Conservation (phyloP, 2,797 vertebrate species). For the Macropodus opercularis region DNA sequence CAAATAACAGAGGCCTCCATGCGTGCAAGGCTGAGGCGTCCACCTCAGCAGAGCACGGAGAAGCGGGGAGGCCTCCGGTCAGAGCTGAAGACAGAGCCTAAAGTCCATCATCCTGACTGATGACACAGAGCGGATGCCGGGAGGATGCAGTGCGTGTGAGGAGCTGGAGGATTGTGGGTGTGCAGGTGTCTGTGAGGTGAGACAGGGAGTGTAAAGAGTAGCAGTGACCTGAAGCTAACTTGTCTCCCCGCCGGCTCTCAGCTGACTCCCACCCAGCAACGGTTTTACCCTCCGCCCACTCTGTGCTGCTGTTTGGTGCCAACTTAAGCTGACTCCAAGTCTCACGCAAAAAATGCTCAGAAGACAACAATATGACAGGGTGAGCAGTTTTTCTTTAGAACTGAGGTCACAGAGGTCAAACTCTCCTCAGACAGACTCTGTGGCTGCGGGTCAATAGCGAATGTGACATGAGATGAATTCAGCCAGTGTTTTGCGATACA, state of each 20-base stretch:
- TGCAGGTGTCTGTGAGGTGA: not conserved
- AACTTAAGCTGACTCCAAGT: constrained; percentile 15
- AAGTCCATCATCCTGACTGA: constrained; percentile 51
- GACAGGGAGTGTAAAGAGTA: not conserved
- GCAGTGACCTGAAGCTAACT: constrained; percentile 32
- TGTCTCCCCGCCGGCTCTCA: constrained; percentile 17
- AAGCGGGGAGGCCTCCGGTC: constrained; percentile 33
- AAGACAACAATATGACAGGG: constrained; percentile 7
- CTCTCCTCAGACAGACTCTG: constrained; percentile 16
- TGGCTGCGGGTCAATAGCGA: constrained; percentile 14
- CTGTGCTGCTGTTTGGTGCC: constrained; percentile 7
- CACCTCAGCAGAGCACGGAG: constrained; percentile 53
- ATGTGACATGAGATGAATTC: constrained; percentile 23
- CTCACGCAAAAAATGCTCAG: constrained; percentile 4
- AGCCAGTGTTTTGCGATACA: constrained; percentile 25
- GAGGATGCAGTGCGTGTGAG: constrained; percentile 9
- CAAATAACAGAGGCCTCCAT: constrained; percentile 51
- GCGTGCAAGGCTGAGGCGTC: constrained; percentile 39
- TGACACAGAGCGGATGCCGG: constrained; percentile 32
- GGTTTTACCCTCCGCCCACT: not conserved
- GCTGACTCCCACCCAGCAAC: constrained; percentile 8
- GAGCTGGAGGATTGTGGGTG: not conserved
- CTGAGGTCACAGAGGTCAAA: constrained; percentile 26
- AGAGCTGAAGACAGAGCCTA: constrained; percentile 24
- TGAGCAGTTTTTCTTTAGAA: constrained; percentile 6